Base-by-base conservation (phyloP, 2,888 invertebrate species). In the Phorcus lineatus region DNA sequence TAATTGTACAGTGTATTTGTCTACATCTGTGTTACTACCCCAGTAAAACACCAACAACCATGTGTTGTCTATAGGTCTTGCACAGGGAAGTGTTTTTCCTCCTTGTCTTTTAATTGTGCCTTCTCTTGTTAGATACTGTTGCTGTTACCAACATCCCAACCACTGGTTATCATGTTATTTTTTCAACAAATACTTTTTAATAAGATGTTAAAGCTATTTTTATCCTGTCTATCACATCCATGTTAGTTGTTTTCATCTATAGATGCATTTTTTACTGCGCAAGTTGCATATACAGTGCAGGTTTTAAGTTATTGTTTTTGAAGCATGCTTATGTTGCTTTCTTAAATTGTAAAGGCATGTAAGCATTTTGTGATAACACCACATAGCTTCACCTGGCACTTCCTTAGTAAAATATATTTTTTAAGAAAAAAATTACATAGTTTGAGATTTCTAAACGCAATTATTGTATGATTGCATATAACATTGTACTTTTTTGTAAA, bases 401-500 rank as follows among this genome's bases (percentile, higher is more conserved):
- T 31, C 36, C 70, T 11, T 70, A 17, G 28, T 70, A 36, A 70
- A 70, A 40, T 70, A 70, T 70, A 70, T 70, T 70, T 70, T 70
- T 70, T 70, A 70, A 70, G 70, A 70, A 40, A 62, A 62, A 47
- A 70, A 70, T 17, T 70, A 70, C 70, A 70, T 40, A 36, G 28
- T 36, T 70, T 31, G 36, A 70, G 40, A 70, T 70, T 62, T 62
- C 36, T 36, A 40, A 70, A 36, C 36, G 70, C 70, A 70, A 70
- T 70, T 70, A 40, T 70, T 70, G 70, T 70, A 36, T 70, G 36
- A 70, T 70, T 70, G 70, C 70, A 70, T 70, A 70, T 70, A n/a
- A 70, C 70, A 70, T 70, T 70, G 70, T 70, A 54, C 24, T 55
- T 75, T 24, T 70, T 53, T 53, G 54, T 76, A 76, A 54, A 19